These are phyloP conservation scores for Python bivittatus DNA, from an alignment of 2,113 vertebrate species.

Conservation along the genomic window DNA sequence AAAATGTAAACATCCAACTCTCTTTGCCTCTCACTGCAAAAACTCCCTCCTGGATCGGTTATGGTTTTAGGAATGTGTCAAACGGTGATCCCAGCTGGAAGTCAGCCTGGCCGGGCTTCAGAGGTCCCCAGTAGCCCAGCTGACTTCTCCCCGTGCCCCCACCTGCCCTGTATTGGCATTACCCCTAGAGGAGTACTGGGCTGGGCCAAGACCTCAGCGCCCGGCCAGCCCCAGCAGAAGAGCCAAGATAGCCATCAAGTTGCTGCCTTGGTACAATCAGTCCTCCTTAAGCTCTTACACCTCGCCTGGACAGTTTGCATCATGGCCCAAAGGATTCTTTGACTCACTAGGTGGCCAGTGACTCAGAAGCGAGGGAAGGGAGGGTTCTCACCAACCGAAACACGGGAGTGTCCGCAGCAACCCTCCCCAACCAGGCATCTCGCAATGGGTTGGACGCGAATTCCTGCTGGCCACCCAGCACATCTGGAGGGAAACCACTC, in stretches of 20 bases:
- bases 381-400: neutral
- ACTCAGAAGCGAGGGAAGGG: constrained; percentile 14
- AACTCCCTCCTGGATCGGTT: neutral
- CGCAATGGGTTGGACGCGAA: neutral
- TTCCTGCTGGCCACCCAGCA: neutral
- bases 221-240: neutral
- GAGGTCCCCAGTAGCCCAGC: neutral
- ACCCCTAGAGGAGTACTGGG: neutral
- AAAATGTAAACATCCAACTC: neutral
- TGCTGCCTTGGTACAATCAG: neutral
- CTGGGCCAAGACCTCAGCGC: accelerated
- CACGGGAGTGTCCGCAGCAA: neutral
- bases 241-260: accelerated
- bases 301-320: constrained; percentile 31
- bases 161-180: neutral
- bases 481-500: neutral
- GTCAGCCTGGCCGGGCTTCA: neutral
- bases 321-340: constrained; percentile 29
- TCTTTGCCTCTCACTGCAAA: neutral
- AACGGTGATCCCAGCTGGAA: too few relatives aligned
- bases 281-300: constrained; percentile 21
- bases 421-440: neutral
- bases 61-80: neutral
- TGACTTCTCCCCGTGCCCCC: too few relatives aligned
- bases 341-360: constrained; percentile 50